Conservation (phyloP, 2,113 vertebrate genomes). For the Rallus limicola region DNA sequence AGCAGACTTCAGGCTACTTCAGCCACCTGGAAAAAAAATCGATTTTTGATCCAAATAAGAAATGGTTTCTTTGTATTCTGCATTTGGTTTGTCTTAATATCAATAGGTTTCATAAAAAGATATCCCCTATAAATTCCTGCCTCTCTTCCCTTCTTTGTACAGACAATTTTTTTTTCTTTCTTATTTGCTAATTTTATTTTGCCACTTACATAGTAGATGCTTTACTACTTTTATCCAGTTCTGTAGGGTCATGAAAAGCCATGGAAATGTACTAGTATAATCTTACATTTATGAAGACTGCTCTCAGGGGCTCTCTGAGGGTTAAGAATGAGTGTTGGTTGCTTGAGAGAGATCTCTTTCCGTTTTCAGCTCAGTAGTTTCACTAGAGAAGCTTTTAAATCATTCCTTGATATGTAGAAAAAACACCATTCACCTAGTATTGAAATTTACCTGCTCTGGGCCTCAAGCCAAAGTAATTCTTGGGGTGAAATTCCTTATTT, state of each 20-base stretch:
- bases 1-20: background rate
- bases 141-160: background rate
- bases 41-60: background rate
- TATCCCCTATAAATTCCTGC: background rate
- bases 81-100: background rate
- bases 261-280: background rate
- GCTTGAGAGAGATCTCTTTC: background rate
- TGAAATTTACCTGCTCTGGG: constrained; percentile 42
- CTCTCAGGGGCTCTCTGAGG: background rate
- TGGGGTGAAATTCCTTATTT: constrained; percentile 1
- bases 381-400: constrained; percentile 1
- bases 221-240: background rate
- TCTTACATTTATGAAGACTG: background rate
- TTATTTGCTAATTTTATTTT: background rate
- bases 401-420: background rate
- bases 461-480: constrained; percentile 22
- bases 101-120: background rate
- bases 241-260: background rate
- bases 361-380: background rate
- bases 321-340: background rate
- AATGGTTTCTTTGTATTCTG: background rate
- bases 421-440: background rate
- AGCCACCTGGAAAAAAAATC: background rate
- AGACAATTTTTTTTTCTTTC: background rate
- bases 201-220: background rate